A percentile compares a stretch with the other conserved stretches of the same genome.
phyloP scores from a whole-genome alignment of 92 coral and sea anemone species.

The Pocillopora meandrina region DNA sequence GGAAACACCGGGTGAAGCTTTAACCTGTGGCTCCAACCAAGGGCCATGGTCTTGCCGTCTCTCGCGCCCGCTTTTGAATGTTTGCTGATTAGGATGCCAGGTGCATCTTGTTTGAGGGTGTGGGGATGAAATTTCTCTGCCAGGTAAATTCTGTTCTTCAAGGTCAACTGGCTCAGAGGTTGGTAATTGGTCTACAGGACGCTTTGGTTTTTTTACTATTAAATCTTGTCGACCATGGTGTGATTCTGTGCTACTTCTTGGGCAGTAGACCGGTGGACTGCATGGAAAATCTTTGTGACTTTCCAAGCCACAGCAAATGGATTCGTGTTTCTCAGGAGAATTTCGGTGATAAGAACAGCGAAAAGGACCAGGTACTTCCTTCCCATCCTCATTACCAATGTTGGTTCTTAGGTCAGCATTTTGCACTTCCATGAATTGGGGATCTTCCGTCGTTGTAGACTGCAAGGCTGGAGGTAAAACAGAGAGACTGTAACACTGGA shows the following conservation, averaged over 20 bases:
- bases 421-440: background rate
- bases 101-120: background rate
- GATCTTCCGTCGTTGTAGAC: background rate
- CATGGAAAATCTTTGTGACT: background rate
- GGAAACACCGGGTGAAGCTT: background rate
- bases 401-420: background rate
- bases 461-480: background rate
- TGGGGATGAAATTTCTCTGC: background rate
- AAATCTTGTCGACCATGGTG: background rate
- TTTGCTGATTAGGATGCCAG: background rate
- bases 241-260: background rate
- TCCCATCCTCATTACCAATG: background rate
- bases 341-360: background rate
- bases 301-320: background rate
- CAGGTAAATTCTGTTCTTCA: background rate
- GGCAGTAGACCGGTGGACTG: background rate
- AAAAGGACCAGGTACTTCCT: background rate
- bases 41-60: background rate
- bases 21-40: background rate
- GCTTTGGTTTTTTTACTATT: background rate
- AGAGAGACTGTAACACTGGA: constrained; percentile 43
- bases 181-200: background rate
- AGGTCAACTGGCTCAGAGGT: background rate
- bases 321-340: background rate
- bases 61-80: background rate